A percentile compares a stretch with the other conserved stretches of the same genome.
These are phyloP conservation scores for Epizoanthus rinbou DNA, from an alignment of 92 coral and sea anemone species.

Conservation along the genomic window DNA sequence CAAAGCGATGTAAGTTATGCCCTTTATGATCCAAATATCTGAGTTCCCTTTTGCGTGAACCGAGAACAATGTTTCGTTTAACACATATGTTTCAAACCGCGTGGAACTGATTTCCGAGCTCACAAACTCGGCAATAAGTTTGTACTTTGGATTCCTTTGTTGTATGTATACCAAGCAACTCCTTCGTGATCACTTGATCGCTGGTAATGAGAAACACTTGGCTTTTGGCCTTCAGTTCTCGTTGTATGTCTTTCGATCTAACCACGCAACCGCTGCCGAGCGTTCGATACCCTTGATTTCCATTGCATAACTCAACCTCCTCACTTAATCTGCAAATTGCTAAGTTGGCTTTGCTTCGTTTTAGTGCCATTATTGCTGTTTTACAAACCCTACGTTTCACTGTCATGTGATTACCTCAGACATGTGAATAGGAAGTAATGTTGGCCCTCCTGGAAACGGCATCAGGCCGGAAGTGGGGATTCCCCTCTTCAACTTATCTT, in stretches of 20 bases:
- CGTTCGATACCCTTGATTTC: background rate
- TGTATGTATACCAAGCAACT: background rate
- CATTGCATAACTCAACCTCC: constrained; percentile 10
- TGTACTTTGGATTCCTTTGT: background rate
- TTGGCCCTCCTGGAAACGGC: background rate
- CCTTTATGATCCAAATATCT: constrained; percentile 1
- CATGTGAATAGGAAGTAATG: background rate
- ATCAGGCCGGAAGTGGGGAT: constrained; percentile 1
- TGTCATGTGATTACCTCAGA: no score
- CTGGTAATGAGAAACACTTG: constrained; percentile 32
- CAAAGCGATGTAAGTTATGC: constrained; percentile 30
- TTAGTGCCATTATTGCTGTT: background rate
- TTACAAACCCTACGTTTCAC: no score
- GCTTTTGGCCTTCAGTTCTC: constrained; percentile 8
- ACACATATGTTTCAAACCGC: constrained; percentile 2
- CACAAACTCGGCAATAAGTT: constrained; percentile 25
- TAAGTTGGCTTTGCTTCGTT: background rate
- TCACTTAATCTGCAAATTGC: constrained; percentile 35
- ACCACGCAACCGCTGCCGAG: constrained; percentile 35
- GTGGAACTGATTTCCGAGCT: background rate
- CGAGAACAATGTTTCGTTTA: background rate
- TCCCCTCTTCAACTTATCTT: background rate
- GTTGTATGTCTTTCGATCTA: constrained; percentile 18
- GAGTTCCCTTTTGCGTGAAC: background rate
- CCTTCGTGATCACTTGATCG: constrained; percentile 4